A percentile compares a stretch with the other conserved stretches of the same genome.
Conservation (phyloP, 2,888 invertebrate species). For the Scaeva pyrastri region DNA sequence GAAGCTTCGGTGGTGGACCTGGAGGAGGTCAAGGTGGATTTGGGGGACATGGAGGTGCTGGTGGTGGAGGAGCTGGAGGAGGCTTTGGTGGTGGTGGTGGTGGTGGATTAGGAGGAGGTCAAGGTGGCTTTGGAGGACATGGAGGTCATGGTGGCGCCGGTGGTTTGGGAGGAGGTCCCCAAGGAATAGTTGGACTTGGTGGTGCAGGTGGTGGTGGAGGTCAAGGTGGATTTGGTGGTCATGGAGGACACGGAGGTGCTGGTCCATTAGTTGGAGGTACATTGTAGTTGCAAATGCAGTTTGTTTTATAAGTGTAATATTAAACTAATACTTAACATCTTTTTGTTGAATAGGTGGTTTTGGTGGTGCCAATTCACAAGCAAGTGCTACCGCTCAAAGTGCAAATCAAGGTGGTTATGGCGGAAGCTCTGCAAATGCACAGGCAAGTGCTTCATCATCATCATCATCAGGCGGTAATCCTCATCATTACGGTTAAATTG, state of each 20-base stretch:
- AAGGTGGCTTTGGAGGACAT: conserved; percentile 4
- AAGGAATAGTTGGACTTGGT: neutral
- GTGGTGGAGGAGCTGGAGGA: neutral
- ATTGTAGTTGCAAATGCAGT: neutral
- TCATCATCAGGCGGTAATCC: conserved; percentile 49
- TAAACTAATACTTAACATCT: neutral
- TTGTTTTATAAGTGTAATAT: neutral
- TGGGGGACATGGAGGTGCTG: neutral
- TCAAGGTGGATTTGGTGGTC: too few relatives aligned
- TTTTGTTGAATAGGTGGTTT: conserved; percentile 43
- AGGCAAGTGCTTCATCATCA: conserved; percentile 51
- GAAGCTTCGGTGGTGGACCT: neutral
- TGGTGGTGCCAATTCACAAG: conserved; percentile 59
- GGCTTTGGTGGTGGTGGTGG: conserved; percentile 5
- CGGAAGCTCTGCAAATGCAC: conserved; percentile 54
- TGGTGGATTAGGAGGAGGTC: neutral
- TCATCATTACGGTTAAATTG: conserved; percentile 50
- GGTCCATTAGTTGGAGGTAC: neutral
- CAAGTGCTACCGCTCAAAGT: conserved; percentile 56
- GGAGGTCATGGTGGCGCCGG: conserved; percentile 11
- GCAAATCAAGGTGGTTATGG: conserved; percentile 54
- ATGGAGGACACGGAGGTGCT: neutral
- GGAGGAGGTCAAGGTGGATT: neutral
- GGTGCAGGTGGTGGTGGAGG: neutral
- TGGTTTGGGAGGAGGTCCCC: conserved; percentile 4